A percentile compares a stretch with the other conserved stretches of the same genome.
Evolutionary conservation across 2,797 vertebrate genomes (phyloP).

Genomic region (Acanthurus leucopareius): DNA sequence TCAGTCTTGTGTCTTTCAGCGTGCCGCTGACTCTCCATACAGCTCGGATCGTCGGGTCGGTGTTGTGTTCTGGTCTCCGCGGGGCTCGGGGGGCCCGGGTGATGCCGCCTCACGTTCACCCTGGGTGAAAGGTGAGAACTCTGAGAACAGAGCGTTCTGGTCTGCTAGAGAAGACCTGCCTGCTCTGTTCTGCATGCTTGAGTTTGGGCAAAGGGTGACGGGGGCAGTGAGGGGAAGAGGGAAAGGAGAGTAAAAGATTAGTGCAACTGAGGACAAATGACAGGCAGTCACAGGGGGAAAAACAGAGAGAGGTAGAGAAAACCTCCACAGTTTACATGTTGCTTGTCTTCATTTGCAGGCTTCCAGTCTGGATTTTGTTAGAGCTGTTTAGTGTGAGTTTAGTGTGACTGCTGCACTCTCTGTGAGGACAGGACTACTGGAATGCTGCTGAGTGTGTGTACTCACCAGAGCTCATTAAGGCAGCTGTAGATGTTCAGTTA

Average conservation of each 20-base stretch:
- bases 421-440: too few relatives aligned
- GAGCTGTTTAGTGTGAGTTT: too few relatives aligned
- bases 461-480: too few relatives aligned
- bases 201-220: slow-evolving; percentile 72
- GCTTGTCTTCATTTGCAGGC: neutral
- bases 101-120: slow-evolving; percentile 76
- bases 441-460: too few relatives aligned
- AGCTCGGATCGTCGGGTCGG: slow-evolving; percentile 50
- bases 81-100: slow-evolving; percentile 63
- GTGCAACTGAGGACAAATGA: slow-evolving; percentile 59
- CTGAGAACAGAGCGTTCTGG: slow-evolving; percentile 84
- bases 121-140: slow-evolving; percentile 86
- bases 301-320: neutral
- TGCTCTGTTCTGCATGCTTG: slow-evolving; percentile 85
- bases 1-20: slow-evolving; percentile 58
- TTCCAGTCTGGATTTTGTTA: too few relatives aligned
- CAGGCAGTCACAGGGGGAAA: slow-evolving; percentile 19
- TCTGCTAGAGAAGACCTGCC: slow-evolving; percentile 78
- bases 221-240: slow-evolving; percentile 51
- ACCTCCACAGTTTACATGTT: neutral
- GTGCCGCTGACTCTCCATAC: slow-evolving; percentile 45
- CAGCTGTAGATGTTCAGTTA: too few relatives aligned
- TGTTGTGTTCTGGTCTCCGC: slow-evolving; percentile 78
- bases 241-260: slow-evolving; percentile 61
- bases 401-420: too few relatives aligned